Evolutionary conservation across 2,797 vertebrate genomes (phyloP), one percentile per base, ranked within the genome.

Genomic region (Sebastes nivosus): DNA sequence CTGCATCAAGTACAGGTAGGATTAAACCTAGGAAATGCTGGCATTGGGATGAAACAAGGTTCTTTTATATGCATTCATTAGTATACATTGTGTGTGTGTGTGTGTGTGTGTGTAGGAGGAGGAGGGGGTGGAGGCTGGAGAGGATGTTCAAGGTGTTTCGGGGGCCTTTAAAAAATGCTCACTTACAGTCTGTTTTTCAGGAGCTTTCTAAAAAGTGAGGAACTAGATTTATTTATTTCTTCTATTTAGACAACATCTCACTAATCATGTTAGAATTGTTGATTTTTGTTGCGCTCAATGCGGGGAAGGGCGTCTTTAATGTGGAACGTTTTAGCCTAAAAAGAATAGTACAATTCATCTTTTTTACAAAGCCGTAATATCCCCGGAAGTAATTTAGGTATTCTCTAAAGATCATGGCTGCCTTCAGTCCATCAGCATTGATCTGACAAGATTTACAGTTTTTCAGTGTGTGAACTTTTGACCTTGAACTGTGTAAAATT

Each of bases 1-100:
- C 95, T 99, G 97, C 97, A 89, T 98, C 93, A 97, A 97, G 94
- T 99, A 97, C 98, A 99, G 98, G 98, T 99, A 99, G 90, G 96
- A 80, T 59, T 79, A 74, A 77, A 81, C 27, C 68, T 83, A 57
- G 72, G 68, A 80, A 80, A 55, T 66, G 34, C 29, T 84, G 27
- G 59, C 58, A 82, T 64, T 75, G 74, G 29, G 64, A 55, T 79
- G 6, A 84, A 83, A 67, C 36, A 36, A 13, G 50, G 9, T 75
- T 67, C 32, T 70, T 77, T 71, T 58, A 22, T 75, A 20, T 88
- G 70, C 80, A 76, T 82, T 72, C 27, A 66, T 83, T 80, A 59
- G 54, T 86, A 13, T 67, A 67, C 16, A 57, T 52, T 69, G 78
- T 46, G 38, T 42, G 38, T 42, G 2, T 77, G 34, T 32, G 34